Evolutionary conservation across 2,113 vertebrate species (phyloP), one percentile per base, ranked within the genome.

Genomic region (Malurus melanocephalus): DNA sequence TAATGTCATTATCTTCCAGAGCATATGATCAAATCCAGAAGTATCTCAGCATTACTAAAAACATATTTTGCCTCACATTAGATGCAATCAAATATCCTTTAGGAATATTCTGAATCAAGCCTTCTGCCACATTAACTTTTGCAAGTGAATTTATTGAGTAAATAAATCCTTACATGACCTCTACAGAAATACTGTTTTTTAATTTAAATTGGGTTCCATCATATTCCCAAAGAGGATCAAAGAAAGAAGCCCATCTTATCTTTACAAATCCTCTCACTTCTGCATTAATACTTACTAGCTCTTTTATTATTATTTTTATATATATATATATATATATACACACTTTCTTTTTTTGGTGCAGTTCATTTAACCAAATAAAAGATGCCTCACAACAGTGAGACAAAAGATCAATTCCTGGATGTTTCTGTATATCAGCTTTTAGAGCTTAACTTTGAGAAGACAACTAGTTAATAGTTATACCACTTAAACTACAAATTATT

Each of bases 61-160:
- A 59, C n/a, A 82, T 89, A 94, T 85, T 89, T 89, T 85, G 19
- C 85, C 65, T 85, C 45, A 73, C 49, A 72, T 60, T 67, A 67
- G 49, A 90, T 78, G 48, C 13, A 74, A 91, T 30, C 48, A 78
- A 74, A 74, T n/a, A 74, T 10, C 19, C 61, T 80, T 69, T 43
- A 77, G 64, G 85, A 93, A 83, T 74, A 88, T 26, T 68, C 28
- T 42, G 21, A 84, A 84, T 65, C n/a, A 67, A 71, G 60, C 6
- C 13, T 75, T 68, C 65, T 77, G 82, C 10, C 20, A 85, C 35
- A 49, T 40, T 48, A 87, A 67, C 35, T 87, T 92, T 51, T 2
- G 0, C 10, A 55, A 92, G 78, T 57, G n/a, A 67, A 85, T 91
- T 77, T 87, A 91, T 60, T 91, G 87, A 83, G 68, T 64, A 87